A percentile compares a stretch with the other conserved stretches of the same genome.
These are phyloP conservation scores for Branchipolynoe longqiensis DNA, from an alignment of 2,888 invertebrate genomes.

Conservation along the genomic window DNA sequence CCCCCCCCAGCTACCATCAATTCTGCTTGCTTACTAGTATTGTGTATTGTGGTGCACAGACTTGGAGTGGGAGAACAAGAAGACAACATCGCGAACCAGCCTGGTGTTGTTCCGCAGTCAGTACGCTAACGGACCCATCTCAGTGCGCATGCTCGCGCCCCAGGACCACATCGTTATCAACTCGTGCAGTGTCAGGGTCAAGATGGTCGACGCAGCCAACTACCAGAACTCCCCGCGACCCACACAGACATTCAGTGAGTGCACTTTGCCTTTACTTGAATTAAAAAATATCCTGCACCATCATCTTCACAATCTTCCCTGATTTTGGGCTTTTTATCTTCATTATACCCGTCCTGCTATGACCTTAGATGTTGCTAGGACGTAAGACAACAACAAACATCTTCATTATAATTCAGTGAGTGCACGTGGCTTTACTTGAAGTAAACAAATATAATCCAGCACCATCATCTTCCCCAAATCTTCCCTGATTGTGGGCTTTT, in stretches of 20 bases:
- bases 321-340: too few relatives aligned
- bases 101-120: conserved; percentile 62
- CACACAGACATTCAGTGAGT: conserved; percentile 7
- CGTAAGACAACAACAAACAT: too few relatives aligned
- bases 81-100: conserved; percentile 43
- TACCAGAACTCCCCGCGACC: conserved; percentile 3
- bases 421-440: too few relatives aligned
- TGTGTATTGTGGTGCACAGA: not conserved
- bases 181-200: conserved; percentile 61
- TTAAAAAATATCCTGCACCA: not conserved
- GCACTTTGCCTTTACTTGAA: not conserved
- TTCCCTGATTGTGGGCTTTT: too few relatives aligned
- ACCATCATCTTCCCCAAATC: too few relatives aligned
- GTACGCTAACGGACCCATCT: conserved; percentile 63
- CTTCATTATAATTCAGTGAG: too few relatives aligned
- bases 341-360: too few relatives aligned
- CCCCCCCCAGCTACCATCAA: too few relatives aligned
- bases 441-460: too few relatives aligned
- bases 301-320: not conserved
- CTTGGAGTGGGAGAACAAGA: conserved; percentile 38
- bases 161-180: conserved; percentile 65
- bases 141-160: conserved; percentile 48
- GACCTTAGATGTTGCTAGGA: too few relatives aligned
- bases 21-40: too few relatives aligned
- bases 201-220: conserved; percentile 7